Evolutionary conservation across 2,888 invertebrate genomes (phyloP).

Genomic region (Diadegma fenestrale): DNA sequence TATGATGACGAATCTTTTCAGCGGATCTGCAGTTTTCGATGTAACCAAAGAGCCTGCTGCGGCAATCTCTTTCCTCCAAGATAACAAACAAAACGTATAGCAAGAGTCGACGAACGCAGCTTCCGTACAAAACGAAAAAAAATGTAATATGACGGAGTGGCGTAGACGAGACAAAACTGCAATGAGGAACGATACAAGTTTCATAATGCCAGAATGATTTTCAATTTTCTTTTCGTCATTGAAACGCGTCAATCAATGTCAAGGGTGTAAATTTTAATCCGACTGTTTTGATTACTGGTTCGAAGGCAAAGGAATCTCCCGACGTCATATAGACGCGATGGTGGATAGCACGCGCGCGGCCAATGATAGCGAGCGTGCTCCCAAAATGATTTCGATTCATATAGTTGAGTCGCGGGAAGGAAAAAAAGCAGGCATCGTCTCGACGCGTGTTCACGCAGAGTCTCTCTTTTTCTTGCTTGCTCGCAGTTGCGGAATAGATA

Average conservation of each 20-base stretch:
- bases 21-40: too few species aligned
- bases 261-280: neutral
- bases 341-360: constrained; percentile 61
- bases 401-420: constrained; percentile 32
- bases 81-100: neutral
- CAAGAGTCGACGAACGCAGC: constrained; percentile 36
- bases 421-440: constrained; percentile 47
- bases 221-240: neutral
- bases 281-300: too few species aligned
- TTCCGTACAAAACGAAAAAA: neutral
- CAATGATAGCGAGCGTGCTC: constrained; percentile 56
- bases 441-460: constrained; percentile 45
- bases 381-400: constrained; percentile 51
- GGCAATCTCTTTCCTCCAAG: neutral
- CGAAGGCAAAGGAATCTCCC: constrained; percentile 16
- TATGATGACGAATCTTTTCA: too few species aligned
- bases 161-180: neutral
- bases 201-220: constrained; percentile 25
- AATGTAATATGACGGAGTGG: neutral
- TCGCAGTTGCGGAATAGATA: neutral
- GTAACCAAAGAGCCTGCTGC: neutral
- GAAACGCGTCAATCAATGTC: neutral
- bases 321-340: constrained; percentile 39
- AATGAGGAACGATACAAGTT: neutral
- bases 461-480: constrained; percentile 39